Base-by-base conservation (phyloP, 2,113 vertebrate genomes). In the Leiothrix lutea region DNA sequence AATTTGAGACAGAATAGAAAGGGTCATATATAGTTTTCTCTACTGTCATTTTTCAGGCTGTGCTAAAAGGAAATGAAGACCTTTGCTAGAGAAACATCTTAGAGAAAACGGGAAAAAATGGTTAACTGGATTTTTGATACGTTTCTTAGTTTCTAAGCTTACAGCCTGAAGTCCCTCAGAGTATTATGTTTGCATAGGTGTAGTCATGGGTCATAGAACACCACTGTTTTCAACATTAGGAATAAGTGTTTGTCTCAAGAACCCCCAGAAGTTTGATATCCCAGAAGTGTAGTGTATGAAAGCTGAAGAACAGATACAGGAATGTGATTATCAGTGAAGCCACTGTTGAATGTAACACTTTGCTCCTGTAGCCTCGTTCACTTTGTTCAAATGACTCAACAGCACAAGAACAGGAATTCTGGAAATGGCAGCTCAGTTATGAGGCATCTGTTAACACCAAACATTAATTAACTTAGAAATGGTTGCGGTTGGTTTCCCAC, bases 401-500 rank as follows among this genome's bases (percentile, higher is more conserved):
- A 67, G 57, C 33, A 50, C 35, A 44, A 33, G 45, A 78, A 26
- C 26, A 64, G 66, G 73, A 91, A 65, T 94, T 90, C 36, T 58
- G 70, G 78, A 91, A 86, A 77, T 35, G 29, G 42, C 69, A 77
- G n/a, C 51, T 92, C 40, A 51, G 51, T 69, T 90, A 48, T 26
- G 56, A 94, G 86, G 64, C 62, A 57, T 92, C 67, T 83, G 33
- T 83, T 94, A 83, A 61, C 72, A 94, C n/a, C 22, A 75, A 80
- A 45, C 36, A 47, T 94, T 92, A 75, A 93, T 92, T 85, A 91
- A 90, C 36, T 86, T 81, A 54, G 57, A 47, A 64, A 11, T 65
- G 65, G 47, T 29, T 61, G 67, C 57, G 61, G 54, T 62, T 94
- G 51, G 61, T 88, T 93, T 94, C 70, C 74, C 14, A 11, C 20